Conservation (phyloP, 2,888 invertebrate species). For the Thereva unica region DNA sequence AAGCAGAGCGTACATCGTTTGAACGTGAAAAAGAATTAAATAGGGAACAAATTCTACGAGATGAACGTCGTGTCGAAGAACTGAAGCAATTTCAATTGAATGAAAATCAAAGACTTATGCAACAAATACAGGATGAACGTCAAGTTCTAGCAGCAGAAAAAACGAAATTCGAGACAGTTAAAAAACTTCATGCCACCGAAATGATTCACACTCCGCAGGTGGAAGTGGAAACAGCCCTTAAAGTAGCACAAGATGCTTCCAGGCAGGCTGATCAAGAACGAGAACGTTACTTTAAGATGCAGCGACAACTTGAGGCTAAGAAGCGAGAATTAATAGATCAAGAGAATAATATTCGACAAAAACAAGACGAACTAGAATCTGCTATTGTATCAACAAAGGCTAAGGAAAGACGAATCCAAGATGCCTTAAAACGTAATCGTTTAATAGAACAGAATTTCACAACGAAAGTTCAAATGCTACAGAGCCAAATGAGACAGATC, state of each 20-base stretch:
- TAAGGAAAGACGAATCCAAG: conserved; percentile 50
- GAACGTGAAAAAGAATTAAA: conserved; percentile 53
- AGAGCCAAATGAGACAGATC: conserved; percentile 50
- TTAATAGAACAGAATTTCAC: conserved; percentile 51
- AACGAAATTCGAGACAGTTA: conserved; percentile 51
- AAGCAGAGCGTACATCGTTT: conserved; percentile 53
- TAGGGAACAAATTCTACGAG: conserved; percentile 53
- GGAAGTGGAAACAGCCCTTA: conserved; percentile 54
- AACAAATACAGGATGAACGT: conserved; percentile 53
- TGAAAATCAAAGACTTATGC: conserved; percentile 50
- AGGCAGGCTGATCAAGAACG: conserved; percentile 55
- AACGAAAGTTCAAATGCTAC: conserved; percentile 51
- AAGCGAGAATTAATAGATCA: conserved; percentile 53
- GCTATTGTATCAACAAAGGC: conserved; percentile 49
- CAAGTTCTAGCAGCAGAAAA: conserved; percentile 49
- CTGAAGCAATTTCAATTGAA: conserved; percentile 52
- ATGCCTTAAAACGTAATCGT: conserved; percentile 48
- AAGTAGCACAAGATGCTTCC: conserved; percentile 56
- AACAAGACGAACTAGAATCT: conserved; percentile 53
- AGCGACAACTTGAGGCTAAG: conserved; percentile 53
- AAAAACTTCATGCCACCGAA: conserved; percentile 46
- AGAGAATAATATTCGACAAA: conserved; percentile 50
- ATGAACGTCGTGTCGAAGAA: conserved; percentile 55
- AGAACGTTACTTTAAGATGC: conserved; percentile 52
- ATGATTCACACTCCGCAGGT: conserved; percentile 47